These are phyloP conservation scores for Apamea anceps DNA, from an alignment of 2,888 invertebrate genomes.

Conservation along the genomic window DNA sequence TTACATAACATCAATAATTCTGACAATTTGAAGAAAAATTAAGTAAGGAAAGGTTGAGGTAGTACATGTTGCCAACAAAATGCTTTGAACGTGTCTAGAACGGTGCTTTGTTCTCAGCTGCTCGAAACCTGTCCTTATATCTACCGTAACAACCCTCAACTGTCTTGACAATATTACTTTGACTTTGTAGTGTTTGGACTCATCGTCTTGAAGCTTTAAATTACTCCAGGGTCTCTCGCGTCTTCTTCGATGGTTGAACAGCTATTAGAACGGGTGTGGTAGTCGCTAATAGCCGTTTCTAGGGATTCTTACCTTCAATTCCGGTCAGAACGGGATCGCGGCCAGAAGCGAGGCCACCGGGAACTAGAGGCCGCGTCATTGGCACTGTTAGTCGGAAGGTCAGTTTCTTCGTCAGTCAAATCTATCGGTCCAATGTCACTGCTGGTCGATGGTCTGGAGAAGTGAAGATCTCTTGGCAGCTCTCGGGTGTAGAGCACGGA, in stretches of 20 bases:
- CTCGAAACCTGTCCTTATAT: neutral
- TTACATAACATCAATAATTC: neutral
- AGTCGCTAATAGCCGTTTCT: constrained; percentile 14
- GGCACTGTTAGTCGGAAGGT: neutral
- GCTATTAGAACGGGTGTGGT: neutral
- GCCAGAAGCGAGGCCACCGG: constrained; percentile 20
- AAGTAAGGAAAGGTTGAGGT: constrained; percentile 25
- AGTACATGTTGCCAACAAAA: constrained; percentile 8
- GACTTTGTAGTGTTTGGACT: neutral
- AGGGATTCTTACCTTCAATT: neutral
- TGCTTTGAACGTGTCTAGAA: neutral
- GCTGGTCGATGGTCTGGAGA: constrained; percentile 8
- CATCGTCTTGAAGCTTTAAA: constrained; percentile 3
- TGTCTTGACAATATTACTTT: neutral
- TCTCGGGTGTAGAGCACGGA: neutral
- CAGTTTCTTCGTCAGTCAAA: constrained; percentile 21
- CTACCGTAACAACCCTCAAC: neutral
- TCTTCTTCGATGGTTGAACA: neutral
- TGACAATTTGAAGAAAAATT: neutral
- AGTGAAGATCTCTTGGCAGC: neutral
- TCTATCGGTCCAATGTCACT: neutral
- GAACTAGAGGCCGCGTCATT: neutral
- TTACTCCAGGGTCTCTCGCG: neutral
- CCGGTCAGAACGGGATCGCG: neutral
- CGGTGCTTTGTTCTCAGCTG: neutral